Percentiles rank a stretch among this genome's conserved stretches.
Conservation (phyloP, 2,888 invertebrate species). For the Polyommatus iphigenia region DNA sequence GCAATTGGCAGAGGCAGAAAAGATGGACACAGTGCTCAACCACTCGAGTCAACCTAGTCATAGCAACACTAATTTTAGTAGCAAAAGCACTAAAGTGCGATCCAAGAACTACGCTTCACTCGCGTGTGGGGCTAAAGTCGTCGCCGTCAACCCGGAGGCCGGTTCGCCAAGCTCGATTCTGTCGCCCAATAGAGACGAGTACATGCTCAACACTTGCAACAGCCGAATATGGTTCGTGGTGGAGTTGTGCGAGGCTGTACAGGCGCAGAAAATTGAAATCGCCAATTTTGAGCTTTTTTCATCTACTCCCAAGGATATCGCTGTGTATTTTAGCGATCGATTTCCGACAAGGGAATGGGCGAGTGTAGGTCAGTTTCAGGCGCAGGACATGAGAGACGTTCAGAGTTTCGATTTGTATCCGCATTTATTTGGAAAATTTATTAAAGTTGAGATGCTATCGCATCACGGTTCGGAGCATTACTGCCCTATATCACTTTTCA, state of each 20-base stretch:
- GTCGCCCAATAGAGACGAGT: slow-evolving; percentile 95
- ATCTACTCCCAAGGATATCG: slow-evolving; percentile 95
- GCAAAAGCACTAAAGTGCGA: slow-evolving; percentile 84
- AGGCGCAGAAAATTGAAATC: slow-evolving; percentile 95
- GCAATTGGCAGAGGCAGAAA: slow-evolving; percentile 92
- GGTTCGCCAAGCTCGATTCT: slow-evolving; percentile 92
- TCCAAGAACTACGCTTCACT: slow-evolving; percentile 97
- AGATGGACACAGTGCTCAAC: slow-evolving; percentile 85
- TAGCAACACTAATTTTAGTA: slow-evolving; percentile 79
- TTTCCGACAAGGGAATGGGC: slow-evolving; percentile 96
- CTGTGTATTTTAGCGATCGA: slow-evolving; percentile 92
- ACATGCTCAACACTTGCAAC: slow-evolving; percentile 98
- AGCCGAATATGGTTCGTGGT: slow-evolving; percentile 97
- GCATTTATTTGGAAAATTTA: slow-evolving; percentile 92
- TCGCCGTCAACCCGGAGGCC: slow-evolving; percentile 95
- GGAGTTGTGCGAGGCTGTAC: slow-evolving; percentile 98
- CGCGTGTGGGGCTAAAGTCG: slow-evolving; percentile 98
- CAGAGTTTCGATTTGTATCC: slow-evolving; percentile 92
- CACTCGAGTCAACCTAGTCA: slow-evolving; percentile 82
- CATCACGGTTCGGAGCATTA: slow-evolving; percentile 98
- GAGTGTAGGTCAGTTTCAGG: slow-evolving; percentile 91
- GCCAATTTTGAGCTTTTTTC: slow-evolving; percentile 99
- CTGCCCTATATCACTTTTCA: slow-evolving; percentile 97
- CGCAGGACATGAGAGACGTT: slow-evolving; percentile 91
- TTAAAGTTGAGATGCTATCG: slow-evolving; percentile 94